Evolutionary conservation across 1,140 invertebrate species (phyloP), one percentile per base, ranked within the genome.

Genomic region (Oncopodura yosiiana): DNA sequence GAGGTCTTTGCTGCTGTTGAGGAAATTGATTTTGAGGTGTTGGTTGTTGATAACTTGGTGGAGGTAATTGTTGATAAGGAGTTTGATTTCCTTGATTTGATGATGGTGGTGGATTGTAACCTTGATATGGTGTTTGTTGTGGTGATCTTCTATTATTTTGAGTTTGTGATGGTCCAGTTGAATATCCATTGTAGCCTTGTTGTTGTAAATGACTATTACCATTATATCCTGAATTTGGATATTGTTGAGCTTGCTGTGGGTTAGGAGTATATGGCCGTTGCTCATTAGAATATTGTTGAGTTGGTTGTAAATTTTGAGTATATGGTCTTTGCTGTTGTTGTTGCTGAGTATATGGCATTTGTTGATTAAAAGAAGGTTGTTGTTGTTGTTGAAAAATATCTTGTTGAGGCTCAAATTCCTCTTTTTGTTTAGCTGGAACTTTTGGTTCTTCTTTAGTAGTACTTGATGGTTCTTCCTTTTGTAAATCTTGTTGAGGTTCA

Each of bases 251-350:
- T n/a, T n/a, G n/a, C n/a, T n/a, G n/a, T n/a, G n/a, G n/a, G n/a
- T n/a, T n/a, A n/a, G n/a, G n/a, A n/a, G n/a, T n/a, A n/a, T n/a
- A n/a, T n/a, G n/a, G n/a, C n/a, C n/a, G n/a, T n/a, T n/a, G n/a
- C n/a, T n/a, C n/a, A n/a, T n/a, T 43, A n/a, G 34, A 26, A 24
- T 14, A 34, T 16, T 12, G 38, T 27, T 23, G 16, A 6, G 24
- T 24, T 26, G 29, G 41, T 45, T 44, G 39, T 50, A 39, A 30
- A 11, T 32, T 21, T 26, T 50, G 49, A 23, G 39, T 39, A 30
- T 1, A 16, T 6, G 3, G 2, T 9, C 34, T 48, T 48, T 48
- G 45, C 2, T 27, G 32, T n/a, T 30, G 9, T 32, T 34, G 29
- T 19, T 27, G 29, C 14, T 3, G n/a, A 3, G 0, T 27, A 43